phyloP scores from a whole-genome alignment of 1,140 invertebrate genomes.

The Apis mellifera region DNA sequence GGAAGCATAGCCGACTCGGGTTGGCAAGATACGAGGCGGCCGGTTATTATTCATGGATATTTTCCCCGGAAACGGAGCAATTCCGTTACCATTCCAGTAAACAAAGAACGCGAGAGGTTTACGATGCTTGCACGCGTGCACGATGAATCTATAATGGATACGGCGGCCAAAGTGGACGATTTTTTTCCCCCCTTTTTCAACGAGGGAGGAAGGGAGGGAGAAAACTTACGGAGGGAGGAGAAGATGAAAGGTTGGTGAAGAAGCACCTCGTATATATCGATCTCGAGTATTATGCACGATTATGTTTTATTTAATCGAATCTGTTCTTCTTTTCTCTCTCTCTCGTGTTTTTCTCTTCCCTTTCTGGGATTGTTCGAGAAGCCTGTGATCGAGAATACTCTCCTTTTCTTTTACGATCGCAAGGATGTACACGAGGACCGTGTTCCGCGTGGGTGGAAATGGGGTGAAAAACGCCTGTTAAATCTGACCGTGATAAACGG shows the following conservation, averaged over 20 bases:
- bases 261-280: slow-evolving; percentile 49
- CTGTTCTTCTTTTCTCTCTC: neutral
- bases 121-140: slow-evolving; percentile 13
- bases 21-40: neutral
- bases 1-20: neutral
- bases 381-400: neutral
- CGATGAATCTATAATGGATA: slow-evolving; percentile 43
- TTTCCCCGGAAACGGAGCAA: slow-evolving; percentile 7
- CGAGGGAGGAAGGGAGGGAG: neutral
- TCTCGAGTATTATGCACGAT: slow-evolving; percentile 49
- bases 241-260: slow-evolving; percentile 26
- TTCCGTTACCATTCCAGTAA: slow-evolving; percentile 27
- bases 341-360: neutral
- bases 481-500: slow-evolving; percentile 6
- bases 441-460: slow-evolving; percentile 9
- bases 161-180: slow-evolving; percentile 19
- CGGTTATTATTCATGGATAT: slow-evolving; percentile 9
- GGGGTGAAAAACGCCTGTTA: slow-evolving; percentile 11
- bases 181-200: neutral
- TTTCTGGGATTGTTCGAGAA: neutral
- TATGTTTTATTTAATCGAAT: slow-evolving; percentile 67
- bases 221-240: neutral
- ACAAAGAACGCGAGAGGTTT: slow-evolving; percentile 33
- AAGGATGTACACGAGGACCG: neutral
- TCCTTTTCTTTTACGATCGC: neutral